These are phyloP conservation scores for Anguilla japonica DNA, from an alignment of 2,113 vertebrate genomes.

Conservation along the genomic window DNA sequence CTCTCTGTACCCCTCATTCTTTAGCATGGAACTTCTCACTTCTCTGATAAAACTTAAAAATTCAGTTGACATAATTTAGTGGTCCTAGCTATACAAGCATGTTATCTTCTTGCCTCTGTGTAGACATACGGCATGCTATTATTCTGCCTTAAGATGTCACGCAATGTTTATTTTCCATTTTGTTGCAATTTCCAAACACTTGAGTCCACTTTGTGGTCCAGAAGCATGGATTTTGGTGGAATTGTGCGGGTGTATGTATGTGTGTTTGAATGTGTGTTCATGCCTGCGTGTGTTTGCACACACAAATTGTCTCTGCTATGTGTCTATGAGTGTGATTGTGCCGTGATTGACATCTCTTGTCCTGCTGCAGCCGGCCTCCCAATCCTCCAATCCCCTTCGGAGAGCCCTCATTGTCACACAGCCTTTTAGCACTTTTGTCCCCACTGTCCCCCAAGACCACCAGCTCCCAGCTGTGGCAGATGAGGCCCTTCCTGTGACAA, in stretches of 20 bases:
- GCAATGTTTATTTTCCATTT: background rate
- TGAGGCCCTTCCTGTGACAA: constrained; percentile 78
- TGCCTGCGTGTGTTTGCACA: constrained; percentile 53
- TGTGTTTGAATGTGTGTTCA: constrained; percentile 44
- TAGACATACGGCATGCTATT: background rate
- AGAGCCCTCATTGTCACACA: constrained; percentile 81
- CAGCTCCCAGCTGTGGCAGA: constrained; percentile 81
- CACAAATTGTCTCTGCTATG: constrained; percentile 17
- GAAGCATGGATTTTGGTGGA: background rate
- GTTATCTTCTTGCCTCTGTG: background rate
- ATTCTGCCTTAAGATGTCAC: background rate
- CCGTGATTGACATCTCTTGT: constrained; percentile 84
- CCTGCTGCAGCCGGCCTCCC: constrained; percentile 71
- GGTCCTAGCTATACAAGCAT: background rate
- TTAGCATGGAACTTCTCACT: background rate
- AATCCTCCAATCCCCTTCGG: constrained; percentile 69
- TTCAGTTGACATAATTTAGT: background rate
- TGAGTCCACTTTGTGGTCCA: background rate
- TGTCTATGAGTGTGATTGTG: constrained; percentile 55
- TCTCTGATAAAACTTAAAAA: background rate
- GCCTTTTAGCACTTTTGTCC: constrained; percentile 96
- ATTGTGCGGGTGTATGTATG: background rate
- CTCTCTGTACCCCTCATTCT: background rate
- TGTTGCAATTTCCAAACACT: background rate
- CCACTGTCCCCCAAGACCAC: constrained; percentile 76